A percentile compares a stretch with the other conserved stretches of the same genome.
phyloP scores from a whole-genome alignment of 2,888 invertebrate species.

The Eustalomyia histrio region DNA sequence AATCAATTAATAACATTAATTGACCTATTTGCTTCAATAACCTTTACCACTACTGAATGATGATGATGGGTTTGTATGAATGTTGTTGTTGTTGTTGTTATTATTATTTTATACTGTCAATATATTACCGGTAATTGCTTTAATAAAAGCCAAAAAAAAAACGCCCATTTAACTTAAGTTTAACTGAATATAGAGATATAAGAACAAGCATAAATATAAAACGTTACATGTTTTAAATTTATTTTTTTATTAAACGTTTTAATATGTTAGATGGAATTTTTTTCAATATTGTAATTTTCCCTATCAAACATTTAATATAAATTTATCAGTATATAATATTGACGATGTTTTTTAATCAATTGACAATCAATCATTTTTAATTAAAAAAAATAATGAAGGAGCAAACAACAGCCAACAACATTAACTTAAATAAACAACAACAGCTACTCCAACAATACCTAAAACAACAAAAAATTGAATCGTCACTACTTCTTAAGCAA shows the following conservation, averaged over 20 bases:
- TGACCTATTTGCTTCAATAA: conserved; percentile 44
- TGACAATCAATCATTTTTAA: conserved; percentile 65
- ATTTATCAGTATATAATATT: conserved; percentile 48
- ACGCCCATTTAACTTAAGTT: conserved; percentile 45
- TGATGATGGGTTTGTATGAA: not conserved
- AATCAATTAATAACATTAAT: conserved; percentile 22
- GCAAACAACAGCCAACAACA: not conserved
- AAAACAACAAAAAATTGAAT: not conserved
- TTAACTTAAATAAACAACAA: not conserved
- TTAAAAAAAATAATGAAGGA: conserved; percentile 39
- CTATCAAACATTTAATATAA: conserved; percentile 37
- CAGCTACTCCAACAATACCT: not conserved
- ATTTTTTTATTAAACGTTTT: conserved; percentile 19
- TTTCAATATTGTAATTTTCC: conserved; percentile 12
- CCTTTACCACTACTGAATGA: not conserved
- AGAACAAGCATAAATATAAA: conserved; percentile 28
- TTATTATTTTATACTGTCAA: conserved; percentile 24
- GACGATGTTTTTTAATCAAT: conserved; percentile 63
- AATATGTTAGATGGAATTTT: conserved; percentile 35
- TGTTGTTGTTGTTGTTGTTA: not conserved
- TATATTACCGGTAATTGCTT: conserved; percentile 59
- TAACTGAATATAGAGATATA: not conserved
- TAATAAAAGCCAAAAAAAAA: conserved; percentile 37
- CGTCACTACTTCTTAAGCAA: not conserved
- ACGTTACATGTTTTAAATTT: conserved; percentile 7